phyloP scores from a whole-genome alignment of 2,113 vertebrate genomes.

The Chrysemys picta region DNA sequence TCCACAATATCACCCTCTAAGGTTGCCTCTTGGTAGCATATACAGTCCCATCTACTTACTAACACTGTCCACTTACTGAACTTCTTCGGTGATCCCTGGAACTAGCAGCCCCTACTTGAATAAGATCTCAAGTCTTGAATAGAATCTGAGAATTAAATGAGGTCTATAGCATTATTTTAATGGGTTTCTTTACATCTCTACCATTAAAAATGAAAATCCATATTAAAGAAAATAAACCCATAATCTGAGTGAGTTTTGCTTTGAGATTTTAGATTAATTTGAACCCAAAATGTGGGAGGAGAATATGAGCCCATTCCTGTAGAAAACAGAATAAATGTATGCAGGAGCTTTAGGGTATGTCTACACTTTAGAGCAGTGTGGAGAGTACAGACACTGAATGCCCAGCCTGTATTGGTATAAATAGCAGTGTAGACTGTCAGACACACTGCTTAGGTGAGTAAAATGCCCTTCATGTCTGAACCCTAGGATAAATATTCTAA shows the following conservation, averaged over 20 bases:
- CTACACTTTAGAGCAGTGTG: too few species aligned
- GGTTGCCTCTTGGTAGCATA: rapidly evolving
- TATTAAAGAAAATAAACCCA: neutral
- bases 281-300: neutral
- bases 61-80: neutral
- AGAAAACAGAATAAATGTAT: neutral
- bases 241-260: neutral
- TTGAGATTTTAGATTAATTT: neutral
- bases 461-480: neutral
- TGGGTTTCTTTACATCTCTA: neutral
- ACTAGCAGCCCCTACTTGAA: rapidly evolving
- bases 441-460: neutral
- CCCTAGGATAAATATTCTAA: neutral
- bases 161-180: neutral
- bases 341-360: too few species aligned
- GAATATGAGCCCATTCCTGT: neutral
- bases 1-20: rapidly evolving
- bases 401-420: neutral
- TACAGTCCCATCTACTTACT: neutral
- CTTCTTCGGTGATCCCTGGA: neutral
- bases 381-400: neutral
- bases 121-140: neutral
- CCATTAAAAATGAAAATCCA: neutral
- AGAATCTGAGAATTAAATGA: neutral
- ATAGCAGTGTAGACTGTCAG: neutral